Percentiles rank a stretch among this genome's conserved stretches.
These are phyloP conservation scores for Aphaenogaster floridana DNA, from an alignment of 1,140 invertebrate genomes.

Conservation along the genomic window DNA sequence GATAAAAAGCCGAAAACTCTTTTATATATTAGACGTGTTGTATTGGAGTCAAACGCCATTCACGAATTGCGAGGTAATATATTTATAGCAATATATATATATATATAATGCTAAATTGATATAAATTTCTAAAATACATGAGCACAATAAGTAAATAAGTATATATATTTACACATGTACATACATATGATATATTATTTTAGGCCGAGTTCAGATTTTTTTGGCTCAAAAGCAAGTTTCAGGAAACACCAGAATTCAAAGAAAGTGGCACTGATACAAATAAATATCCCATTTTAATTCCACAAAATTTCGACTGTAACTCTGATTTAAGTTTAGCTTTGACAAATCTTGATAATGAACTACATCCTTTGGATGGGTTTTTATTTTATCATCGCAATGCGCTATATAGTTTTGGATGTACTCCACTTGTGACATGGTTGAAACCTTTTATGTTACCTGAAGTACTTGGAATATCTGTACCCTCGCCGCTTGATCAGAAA, in stretches of 20 bases:
- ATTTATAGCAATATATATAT: conserved; percentile 36
- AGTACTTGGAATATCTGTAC: conserved; percentile 89
- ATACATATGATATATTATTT: conserved; percentile 76
- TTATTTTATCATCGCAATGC: conserved; percentile 94
- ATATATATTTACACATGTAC: conserved; percentile 67
- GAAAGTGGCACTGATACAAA: conserved; percentile 84
- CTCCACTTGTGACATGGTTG: conserved; percentile 96
- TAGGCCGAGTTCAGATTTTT: conserved; percentile 92
- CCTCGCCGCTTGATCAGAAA: conserved; percentile 81
- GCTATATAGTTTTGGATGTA: conserved; percentile 92
- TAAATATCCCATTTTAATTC: conserved; percentile 86
- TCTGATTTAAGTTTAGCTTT: conserved; percentile 80
- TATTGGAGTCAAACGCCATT: conserved; percentile 93
- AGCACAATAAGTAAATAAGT: neutral
- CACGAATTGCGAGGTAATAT: conserved; percentile 93
- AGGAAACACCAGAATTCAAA: conserved; percentile 87
- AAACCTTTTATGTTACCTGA: conserved; percentile 95
- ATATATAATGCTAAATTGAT: neutral
- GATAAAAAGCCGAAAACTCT: conserved; percentile 88
- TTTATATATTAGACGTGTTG: conserved; percentile 94
- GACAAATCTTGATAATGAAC: conserved; percentile 73
- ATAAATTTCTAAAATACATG: neutral
- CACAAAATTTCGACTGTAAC: conserved; percentile 86
- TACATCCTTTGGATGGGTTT: conserved; percentile 90
- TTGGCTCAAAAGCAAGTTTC: conserved; percentile 91